phyloP scores from a whole-genome alignment of 2,113 vertebrate genomes.

The Dasyprocta punctata region DNA sequence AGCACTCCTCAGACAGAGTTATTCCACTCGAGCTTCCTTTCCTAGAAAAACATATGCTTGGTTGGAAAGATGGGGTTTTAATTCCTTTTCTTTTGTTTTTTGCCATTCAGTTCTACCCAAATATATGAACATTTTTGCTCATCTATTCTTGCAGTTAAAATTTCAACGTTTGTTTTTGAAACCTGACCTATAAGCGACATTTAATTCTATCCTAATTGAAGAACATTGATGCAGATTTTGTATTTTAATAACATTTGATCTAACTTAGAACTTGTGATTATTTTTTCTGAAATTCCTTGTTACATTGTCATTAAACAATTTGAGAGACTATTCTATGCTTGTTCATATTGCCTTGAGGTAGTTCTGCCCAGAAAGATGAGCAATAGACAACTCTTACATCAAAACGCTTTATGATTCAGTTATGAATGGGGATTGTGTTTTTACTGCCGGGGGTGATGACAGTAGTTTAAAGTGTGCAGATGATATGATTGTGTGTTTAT shows the following conservation, averaged over 20 bases:
- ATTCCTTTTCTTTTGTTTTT: background rate
- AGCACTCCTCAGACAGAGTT: background rate
- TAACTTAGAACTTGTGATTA: background rate
- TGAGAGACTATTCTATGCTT: background rate
- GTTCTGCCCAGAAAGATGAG: background rate
- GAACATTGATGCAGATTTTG: background rate
- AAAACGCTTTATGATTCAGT: background rate
- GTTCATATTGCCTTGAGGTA: background rate
- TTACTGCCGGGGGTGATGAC: background rate
- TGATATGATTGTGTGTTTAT: background rate
- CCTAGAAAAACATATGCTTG: background rate
- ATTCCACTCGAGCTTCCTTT: background rate
- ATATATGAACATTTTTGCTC: background rate
- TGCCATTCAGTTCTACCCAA: background rate
- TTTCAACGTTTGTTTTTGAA: conserved; percentile 24
- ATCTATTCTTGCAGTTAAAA: background rate
- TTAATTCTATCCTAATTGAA: background rate
- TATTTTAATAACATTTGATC: conserved; percentile 9
- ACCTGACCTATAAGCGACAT: background rate
- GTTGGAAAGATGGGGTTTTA: background rate
- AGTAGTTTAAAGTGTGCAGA: fast-evolving
- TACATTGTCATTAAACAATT: background rate
- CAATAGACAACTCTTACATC: background rate
- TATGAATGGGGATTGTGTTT: background rate
- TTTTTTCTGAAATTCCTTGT: background rate